These are phyloP conservation scores for Cosmorhoe ocellata DNA, from an alignment of 2,888 invertebrate genomes.

Conservation along the genomic window DNA sequence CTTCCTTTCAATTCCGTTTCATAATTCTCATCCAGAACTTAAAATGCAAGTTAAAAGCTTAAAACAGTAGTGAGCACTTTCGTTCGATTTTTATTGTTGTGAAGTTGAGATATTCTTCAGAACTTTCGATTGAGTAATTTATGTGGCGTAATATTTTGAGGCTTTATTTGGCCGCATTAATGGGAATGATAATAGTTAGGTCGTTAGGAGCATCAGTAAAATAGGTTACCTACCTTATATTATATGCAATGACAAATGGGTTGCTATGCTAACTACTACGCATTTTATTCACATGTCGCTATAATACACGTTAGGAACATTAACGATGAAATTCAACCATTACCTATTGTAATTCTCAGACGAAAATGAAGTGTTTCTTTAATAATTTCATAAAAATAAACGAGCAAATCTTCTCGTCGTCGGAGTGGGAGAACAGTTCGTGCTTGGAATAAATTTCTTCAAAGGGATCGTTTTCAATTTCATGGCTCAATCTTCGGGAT, in stretches of 20 bases:
- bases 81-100: conserved; percentile 54
- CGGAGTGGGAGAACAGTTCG: conserved; percentile 77
- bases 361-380: conserved; percentile 70
- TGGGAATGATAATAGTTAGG: too few relatives aligned
- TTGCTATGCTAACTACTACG: neutral
- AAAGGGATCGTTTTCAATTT: conserved; percentile 82
- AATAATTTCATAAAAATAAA: conserved; percentile 81
- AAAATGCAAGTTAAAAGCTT: conserved; percentile 71
- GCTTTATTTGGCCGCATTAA: too few relatives aligned
- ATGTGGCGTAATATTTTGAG: conserved; percentile 12
- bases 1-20: conserved; percentile 63
- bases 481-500: conserved; percentile 82
- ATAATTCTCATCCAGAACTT: conserved; percentile 68
- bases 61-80: conserved; percentile 62
- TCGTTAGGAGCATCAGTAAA: too few relatives aligned
- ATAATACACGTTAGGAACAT: neutral
- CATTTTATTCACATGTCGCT: neutral
- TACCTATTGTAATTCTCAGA: conserved; percentile 47
- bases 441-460: conserved; percentile 81
- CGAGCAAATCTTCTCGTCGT: conserved; percentile 78
- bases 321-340: conserved; percentile 33
- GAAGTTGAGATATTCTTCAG: conserved; percentile 44
- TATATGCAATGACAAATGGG: too few relatives aligned
- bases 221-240: too few relatives aligned
- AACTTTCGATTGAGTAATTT: conserved; percentile 43